Evolutionary conservation across 2,888 invertebrate species (phyloP).

Genomic region (Cerastis rubricosa): DNA sequence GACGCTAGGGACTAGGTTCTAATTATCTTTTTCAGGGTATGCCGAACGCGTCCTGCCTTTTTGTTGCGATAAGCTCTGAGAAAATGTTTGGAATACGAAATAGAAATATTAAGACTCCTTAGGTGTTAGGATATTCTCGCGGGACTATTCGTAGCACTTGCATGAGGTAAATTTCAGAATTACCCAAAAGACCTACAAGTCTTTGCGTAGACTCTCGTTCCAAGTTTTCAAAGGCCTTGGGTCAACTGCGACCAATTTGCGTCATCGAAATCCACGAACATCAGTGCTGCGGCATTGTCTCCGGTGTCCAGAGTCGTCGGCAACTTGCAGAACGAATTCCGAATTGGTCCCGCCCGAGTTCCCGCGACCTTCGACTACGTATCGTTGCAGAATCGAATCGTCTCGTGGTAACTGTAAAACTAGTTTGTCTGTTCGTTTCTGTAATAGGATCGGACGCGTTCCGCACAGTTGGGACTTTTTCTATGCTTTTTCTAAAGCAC

Average conservation of each 20-base stretch:
- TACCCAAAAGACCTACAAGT: neutral
- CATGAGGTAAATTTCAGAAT: conserved; percentile 15
- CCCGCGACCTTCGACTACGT: conserved; percentile 85
- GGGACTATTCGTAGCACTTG: conserved; percentile 32
- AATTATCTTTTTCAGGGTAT: conserved; percentile 41
- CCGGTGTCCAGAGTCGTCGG: conserved; percentile 50
- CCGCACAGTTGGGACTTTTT: conserved; percentile 75
- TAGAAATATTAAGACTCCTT: conserved; percentile 42
- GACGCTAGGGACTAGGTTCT: conserved; percentile 28
- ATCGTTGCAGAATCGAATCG: conserved; percentile 85
- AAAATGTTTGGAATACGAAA: conserved; percentile 60
- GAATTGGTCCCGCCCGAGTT: conserved; percentile 82
- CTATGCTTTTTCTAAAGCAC: conserved; percentile 80
- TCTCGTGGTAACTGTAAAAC: conserved; percentile 87
- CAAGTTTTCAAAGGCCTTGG: conserved; percentile 36
- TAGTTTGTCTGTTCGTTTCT: conserved; percentile 84
- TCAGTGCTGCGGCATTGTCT: conserved; percentile 50
- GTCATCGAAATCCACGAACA: conserved; percentile 57
- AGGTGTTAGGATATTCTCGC: conserved; percentile 50
- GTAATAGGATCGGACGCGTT: conserved; percentile 85
- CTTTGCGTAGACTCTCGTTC: neutral
- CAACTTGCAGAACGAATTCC: conserved; percentile 81
- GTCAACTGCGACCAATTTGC: conserved; percentile 61
- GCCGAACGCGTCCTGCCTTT: conserved; percentile 43
- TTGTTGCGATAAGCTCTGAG: conserved; percentile 53